Evolutionary conservation across 2,113 vertebrate genomes (phyloP), one percentile per base, ranked within the genome.

Genomic region (Rhodinocichla rosea): DNA sequence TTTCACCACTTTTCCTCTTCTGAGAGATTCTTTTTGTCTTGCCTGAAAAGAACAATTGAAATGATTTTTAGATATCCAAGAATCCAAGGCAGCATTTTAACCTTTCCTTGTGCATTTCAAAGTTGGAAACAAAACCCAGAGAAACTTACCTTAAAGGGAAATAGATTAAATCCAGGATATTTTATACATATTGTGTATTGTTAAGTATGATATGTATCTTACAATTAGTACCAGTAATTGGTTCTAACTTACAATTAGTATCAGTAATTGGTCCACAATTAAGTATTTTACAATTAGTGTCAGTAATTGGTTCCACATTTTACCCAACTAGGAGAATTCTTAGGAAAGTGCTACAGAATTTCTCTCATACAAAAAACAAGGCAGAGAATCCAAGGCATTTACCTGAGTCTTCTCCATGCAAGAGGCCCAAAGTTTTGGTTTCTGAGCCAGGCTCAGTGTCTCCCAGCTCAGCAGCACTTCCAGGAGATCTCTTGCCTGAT

Each of bases 1-100:
- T 74, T 4, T 73, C 87, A 28, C 26, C 92, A 59, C 97, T 97
- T 83, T 94, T 98, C 49, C 98, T 98, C 90, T 98, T 99, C 87
- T 90, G 97, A 45, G 84, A 59, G 4, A 44, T 42, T 75, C 47
- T 30, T 53, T 52, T 74, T 21, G 11, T 35, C 45, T 89, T 92
- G 92, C 67, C 90, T 97, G 55, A 81, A 79, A 93, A 11, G 5
- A 67, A 57, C 11, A 76, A 79, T 74, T 30, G 50, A 67, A 80
- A 78, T 2, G 1, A 62, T 27, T 87, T 82, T 28, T 24, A 21
- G 14, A 9, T 15, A 33, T 6, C 7, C 5, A 62, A 83, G 35
- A 56, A 69, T 6, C 5, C 17, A 69, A 59, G 18, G 40, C 35
- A 91, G 12, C 6, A 20, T 16, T 79, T 83, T 42, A 77, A 64